Conservation (phyloP, 2,113 vertebrate species). For the Paramormyrops kingsleyae region DNA sequence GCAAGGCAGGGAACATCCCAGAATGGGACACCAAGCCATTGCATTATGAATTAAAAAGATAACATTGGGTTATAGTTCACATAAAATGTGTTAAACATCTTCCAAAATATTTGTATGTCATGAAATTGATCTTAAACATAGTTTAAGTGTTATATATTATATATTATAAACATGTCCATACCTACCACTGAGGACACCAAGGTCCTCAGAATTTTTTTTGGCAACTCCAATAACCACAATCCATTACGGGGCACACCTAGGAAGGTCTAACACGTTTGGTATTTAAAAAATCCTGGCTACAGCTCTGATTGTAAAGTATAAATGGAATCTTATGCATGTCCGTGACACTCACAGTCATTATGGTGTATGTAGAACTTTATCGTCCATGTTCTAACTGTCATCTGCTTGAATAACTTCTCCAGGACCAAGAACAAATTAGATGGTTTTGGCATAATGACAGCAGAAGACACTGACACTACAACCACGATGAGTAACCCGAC, state of each 20-base stretch:
- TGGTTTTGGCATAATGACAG: slow-evolving; percentile 93
- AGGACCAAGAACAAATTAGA: slow-evolving; percentile 74
- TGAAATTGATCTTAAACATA: neutral
- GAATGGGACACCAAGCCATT: neutral
- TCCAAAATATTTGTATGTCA: neutral
- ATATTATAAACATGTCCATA: neutral
- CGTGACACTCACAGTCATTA: neutral
- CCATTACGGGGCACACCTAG: too few species aligned
- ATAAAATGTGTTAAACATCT: neutral
- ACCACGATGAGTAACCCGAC: slow-evolving; percentile 77
- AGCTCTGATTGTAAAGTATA: neutral
- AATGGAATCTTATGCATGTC: neutral
- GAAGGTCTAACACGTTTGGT: too few species aligned
- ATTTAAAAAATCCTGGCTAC: too few species aligned
- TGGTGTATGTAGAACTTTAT: neutral
- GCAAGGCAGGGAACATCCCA: neutral
- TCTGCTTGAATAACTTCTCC: slow-evolving; percentile 25
- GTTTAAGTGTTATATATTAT: neutral
- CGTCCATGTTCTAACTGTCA: neutral
- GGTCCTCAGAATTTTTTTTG: too few species aligned
- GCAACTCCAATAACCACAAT: too few species aligned
- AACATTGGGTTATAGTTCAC: neutral
- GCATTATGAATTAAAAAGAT: neutral
- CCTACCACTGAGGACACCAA: too few species aligned
- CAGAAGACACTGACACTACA: slow-evolving; percentile 83